Evolutionary conservation across 2,888 invertebrate species (phyloP), one percentile per base, ranked within the genome.

Genomic region (Seladonia tumulorum): DNA sequence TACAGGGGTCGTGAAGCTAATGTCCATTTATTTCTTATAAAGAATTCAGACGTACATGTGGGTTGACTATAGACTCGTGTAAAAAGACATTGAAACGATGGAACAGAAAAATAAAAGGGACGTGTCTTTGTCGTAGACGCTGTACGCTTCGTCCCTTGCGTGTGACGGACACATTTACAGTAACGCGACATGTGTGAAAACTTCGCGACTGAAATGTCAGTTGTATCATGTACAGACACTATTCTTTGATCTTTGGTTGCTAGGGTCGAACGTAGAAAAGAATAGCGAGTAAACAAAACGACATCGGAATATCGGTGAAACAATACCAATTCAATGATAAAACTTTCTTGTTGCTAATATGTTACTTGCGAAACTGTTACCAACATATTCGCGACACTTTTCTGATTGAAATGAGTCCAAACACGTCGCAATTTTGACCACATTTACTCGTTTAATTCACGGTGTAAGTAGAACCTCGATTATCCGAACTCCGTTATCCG

Each of bases 81-180:
- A 29, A 16, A 63, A 29, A 63, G 29, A 29, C 63, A 29, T 63
- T 7, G 29, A 29, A 25, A 29, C 60, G 60, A 29, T 2, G 29
- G 25, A 29, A 60, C 18, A 3, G 35, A 66, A 35, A 81, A 83
- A 73, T 25, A 29, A 16, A 29, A 29, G n/a, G 25, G 14, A 60
- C 71, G 72, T 53, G 81, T 86, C 85, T 90, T 87, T 88, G 87
- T 76, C 63, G 85, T 82, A 76, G 80, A 87, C 83, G 83, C 79
- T 88, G 89, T 88, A 87, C 83, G 90, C 87, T 89, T 91, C 87
- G 90, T 89, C 84, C 84, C 82, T 92, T 75, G 91, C 91, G 92
- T 90, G 92, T 90, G 92, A 89, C 88, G 85, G 71, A 87, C 87
- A 81, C 85, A 88, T 90, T 92, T 91, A 53, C 53, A 10, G 22